These are phyloP conservation scores for Lymantria dispar DNA, from an alignment of 2,888 invertebrate species.

Conservation along the genomic window DNA sequence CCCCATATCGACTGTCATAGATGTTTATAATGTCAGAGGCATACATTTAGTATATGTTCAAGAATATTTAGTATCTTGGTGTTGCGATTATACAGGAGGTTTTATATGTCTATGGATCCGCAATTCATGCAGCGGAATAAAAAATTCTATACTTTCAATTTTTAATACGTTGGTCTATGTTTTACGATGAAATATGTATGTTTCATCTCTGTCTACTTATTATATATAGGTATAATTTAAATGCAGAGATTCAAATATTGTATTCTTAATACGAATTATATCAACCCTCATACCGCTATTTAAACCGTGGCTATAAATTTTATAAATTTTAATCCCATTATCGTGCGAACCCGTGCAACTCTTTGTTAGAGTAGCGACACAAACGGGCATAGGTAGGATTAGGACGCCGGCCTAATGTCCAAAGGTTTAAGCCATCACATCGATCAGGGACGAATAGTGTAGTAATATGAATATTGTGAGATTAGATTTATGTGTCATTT, in stretches of 20 bases:
- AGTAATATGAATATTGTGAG: slow-evolving; percentile 37
- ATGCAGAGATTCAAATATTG: neutral
- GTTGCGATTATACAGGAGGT: too few relatives aligned
- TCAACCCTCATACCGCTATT: slow-evolving; percentile 42
- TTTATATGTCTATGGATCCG: too few relatives aligned
- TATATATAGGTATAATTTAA: too few relatives aligned
- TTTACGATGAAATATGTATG: too few relatives aligned
- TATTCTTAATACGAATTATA: slow-evolving; percentile 18
- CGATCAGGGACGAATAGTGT: slow-evolving; percentile 18
- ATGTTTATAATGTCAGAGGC: too few relatives aligned
- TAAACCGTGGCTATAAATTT: slow-evolving; percentile 60
- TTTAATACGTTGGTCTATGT: too few relatives aligned
- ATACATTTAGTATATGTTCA: too few relatives aligned
- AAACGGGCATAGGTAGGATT: slow-evolving; percentile 51
- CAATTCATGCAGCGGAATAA: too few relatives aligned
- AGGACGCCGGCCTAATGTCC: slow-evolving; percentile 45
- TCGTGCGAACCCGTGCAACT: slow-evolving; percentile 57
- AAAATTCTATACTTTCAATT: too few relatives aligned
- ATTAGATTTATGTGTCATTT: slow-evolving; percentile 27
- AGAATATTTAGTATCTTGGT: too few relatives aligned
- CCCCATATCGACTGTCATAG: too few relatives aligned
- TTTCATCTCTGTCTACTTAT: too few relatives aligned
- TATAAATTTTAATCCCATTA: slow-evolving; percentile 74
- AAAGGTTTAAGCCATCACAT: slow-evolving; percentile 30
- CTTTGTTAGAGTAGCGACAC: slow-evolving; percentile 49